These are phyloP conservation scores for Acanthacorydalis orientalis DNA, from an alignment of 2,888 invertebrate species.

Conservation along the genomic window DNA sequence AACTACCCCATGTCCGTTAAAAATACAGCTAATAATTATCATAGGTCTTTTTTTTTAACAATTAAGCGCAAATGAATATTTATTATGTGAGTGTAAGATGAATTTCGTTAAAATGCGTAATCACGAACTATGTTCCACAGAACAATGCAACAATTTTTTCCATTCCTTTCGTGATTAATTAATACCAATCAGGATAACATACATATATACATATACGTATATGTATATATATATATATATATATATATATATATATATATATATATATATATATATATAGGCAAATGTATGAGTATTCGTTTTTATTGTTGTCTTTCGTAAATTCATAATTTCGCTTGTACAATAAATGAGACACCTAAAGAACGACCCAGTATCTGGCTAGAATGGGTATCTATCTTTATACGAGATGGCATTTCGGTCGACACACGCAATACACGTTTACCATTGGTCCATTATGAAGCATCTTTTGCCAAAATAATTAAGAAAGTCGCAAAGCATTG, in stretches of 20 bases:
- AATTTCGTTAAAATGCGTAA: neutral
- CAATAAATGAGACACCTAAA: too few relatives aligned
- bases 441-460: slow-evolving; percentile 20
- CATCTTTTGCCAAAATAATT: slow-evolving; percentile 62
- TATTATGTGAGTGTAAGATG: neutral
- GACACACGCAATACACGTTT: neutral
- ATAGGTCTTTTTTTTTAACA: too few relatives aligned
- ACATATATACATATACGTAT: slow-evolving; percentile 5
- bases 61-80: neutral
- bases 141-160: neutral
- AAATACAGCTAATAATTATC: too few relatives aligned
- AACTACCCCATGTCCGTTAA: too few relatives aligned
- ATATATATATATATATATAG: slow-evolving; percentile 5
- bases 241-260: slow-evolving; percentile 6
- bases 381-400: slow-evolving; percentile 12
- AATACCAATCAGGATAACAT: neutral
- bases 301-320: neutral
- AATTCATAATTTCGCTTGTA: neutral
- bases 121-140: neutral
- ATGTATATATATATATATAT: slow-evolving; percentile 6
- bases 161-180: neutral
- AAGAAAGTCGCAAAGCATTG: slow-evolving; percentile 40
- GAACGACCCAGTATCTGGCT: slow-evolving; percentile 10
- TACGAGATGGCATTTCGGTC: neutral
- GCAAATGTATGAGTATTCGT: neutral